Evolutionary conservation across 2,888 invertebrate genomes (phyloP), one percentile per base, ranked within the genome.

Genomic region (Drosophila meridiana): DNA sequence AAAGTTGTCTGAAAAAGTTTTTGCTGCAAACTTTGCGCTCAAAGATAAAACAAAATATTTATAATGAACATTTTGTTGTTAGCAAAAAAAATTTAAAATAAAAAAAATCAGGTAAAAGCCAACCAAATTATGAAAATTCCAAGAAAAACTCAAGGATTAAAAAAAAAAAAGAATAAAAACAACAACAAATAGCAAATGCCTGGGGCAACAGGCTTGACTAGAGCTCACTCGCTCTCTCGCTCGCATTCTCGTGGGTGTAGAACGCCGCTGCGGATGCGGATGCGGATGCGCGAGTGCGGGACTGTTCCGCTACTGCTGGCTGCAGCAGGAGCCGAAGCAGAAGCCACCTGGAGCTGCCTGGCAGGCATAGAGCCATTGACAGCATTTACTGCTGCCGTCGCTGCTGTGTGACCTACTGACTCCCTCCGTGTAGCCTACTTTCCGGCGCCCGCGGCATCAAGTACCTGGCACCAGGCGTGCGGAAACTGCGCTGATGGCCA

Each of bases 361-460:
- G 11, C 56, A 8, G 56, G 56, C 56, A 56, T 40, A 48, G 60
- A 47, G 64, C 69, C 83, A 80, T 82, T 78, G 82, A 84, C 85
- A 76, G 60, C 36, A 43, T 50, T 50, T 50, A 50, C 50, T 14
- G 28, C 47, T 5, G 56, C 11, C 3, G 70, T 28, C 61, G 45
- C 43, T 36, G 45, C 75, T 78, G 36, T 76, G 72, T 79, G 84
- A 85, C 88, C 85, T 77, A 87, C 73, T 85, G 82, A 76, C 77
- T 72, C 30, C 42, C 20, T 20, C 20, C 70, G 80, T 79, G 73
- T 80, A 87, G 88, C 85, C 83, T 76, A 85, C 88, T 83, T 85
- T 85, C 79, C 82, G 79, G 67, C 45, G 73, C 69, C 74, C 45
- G 38, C 38, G 73, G 45, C 61, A 32, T 11, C 61, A 43, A 59